phyloP scores from a whole-genome alignment of 2,888 invertebrate genomes.

The Sisyra nigra region DNA sequence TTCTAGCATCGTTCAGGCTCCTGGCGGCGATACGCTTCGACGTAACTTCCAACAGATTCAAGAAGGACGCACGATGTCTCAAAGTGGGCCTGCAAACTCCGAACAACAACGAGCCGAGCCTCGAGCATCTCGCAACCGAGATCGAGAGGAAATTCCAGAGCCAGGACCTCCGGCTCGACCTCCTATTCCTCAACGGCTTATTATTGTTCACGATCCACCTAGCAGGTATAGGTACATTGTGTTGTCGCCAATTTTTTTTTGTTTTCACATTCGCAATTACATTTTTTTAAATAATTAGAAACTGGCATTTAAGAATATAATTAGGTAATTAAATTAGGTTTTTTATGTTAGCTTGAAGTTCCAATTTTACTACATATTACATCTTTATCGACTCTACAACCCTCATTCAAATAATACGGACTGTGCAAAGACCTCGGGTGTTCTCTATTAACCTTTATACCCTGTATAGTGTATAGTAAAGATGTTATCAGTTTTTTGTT shows the following conservation, averaged over 20 bases:
- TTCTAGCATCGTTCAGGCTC: slow-evolving; percentile 80
- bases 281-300: too few relatives aligned
- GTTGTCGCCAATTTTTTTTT: slow-evolving; percentile 4
- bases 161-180: slow-evolving; percentile 80
- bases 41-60: slow-evolving; percentile 98
- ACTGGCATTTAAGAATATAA: too few relatives aligned
- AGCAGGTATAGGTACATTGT: slow-evolving; percentile 36
- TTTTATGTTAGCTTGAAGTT: too few relatives aligned
- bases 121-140: slow-evolving; percentile 42
- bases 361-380: too few relatives aligned
- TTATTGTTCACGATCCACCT: slow-evolving; percentile 79
- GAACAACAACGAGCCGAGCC: slow-evolving; percentile 29
- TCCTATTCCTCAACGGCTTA: slow-evolving; percentile 78
- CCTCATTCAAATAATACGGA: too few relatives aligned
- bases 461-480: too few relatives aligned
- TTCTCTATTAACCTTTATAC: too few relatives aligned
- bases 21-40: slow-evolving; percentile 87
- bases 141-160: slow-evolving; percentile 51
- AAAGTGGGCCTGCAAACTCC: slow-evolving; percentile 32
- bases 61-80: slow-evolving; percentile 50
- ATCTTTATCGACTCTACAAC: too few relatives aligned
- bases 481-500: too few relatives aligned
- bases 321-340: too few relatives aligned
- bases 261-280: too few relatives aligned
- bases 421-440: too few relatives aligned